phyloP scores from a whole-genome alignment of 2,113 vertebrate genomes.

The Spea bombifrons region DNA sequence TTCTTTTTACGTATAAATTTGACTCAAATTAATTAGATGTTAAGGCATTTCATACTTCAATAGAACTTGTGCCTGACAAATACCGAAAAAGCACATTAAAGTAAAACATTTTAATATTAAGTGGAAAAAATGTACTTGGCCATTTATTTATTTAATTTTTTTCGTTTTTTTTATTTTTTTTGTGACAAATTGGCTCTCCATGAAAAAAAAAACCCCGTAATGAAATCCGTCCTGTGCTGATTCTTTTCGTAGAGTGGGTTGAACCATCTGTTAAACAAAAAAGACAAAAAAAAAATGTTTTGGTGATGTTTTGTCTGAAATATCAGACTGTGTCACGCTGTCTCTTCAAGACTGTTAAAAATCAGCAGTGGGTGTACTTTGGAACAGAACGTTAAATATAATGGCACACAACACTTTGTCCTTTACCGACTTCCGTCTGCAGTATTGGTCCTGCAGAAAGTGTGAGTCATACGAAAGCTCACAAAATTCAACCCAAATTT shows the following conservation, averaged over 20 bases:
- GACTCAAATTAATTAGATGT: too few species aligned
- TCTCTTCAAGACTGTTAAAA: slow-evolving; percentile 31
- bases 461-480: slow-evolving; percentile 11
- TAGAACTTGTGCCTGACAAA: too few species aligned
- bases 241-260: slow-evolving; percentile 29
- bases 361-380: slow-evolving; percentile 29
- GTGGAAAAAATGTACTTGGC: too few species aligned
- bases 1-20: too few species aligned
- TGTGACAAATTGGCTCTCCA: slow-evolving; percentile 6
- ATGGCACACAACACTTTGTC: slow-evolving; percentile 40
- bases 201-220: slow-evolving; percentile 23
- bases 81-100: too few species aligned
- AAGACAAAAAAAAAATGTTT: neutral
- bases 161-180: slow-evolving; percentile 1
- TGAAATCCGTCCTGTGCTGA: slow-evolving; percentile 40
- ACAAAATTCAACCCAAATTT: neutral
- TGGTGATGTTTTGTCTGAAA: slow-evolving; percentile 46
- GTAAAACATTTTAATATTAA: too few species aligned
- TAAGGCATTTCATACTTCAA: too few species aligned
- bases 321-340: slow-evolving; percentile 46
- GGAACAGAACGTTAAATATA: slow-evolving; percentile 37
- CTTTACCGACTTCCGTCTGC: slow-evolving; percentile 29
- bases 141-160: too few species aligned
- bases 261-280: slow-evolving; percentile 44
- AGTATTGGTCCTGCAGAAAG: slow-evolving; percentile 31